A percentile compares a stretch with the other conserved stretches of the same genome.
Conservation (phyloP, 2,797 vertebrate genomes). For the Anolis apletophallus region DNA sequence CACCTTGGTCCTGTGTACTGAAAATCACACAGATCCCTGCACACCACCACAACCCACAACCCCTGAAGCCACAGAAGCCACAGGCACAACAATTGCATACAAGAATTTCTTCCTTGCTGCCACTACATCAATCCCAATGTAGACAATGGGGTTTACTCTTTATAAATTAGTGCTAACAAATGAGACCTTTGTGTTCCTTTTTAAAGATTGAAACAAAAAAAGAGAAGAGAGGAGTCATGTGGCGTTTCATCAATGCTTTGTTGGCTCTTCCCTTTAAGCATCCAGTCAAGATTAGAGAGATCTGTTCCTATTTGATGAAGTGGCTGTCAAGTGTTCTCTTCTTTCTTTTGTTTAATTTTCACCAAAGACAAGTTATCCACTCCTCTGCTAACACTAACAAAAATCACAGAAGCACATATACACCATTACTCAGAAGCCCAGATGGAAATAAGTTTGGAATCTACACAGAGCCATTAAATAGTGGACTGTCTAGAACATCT, state of each 20-base stretch:
- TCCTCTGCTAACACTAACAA: background rate
- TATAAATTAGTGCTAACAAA: background rate
- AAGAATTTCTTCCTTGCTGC: too few species aligned
- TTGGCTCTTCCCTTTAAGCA: background rate
- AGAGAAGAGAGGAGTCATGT: background rate
- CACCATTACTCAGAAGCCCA: background rate
- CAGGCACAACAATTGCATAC: too few species aligned
- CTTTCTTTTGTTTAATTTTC: background rate
- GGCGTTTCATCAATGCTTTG: background rate
- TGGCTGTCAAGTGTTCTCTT: background rate
- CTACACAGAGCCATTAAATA: background rate
- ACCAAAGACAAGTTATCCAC: background rate
- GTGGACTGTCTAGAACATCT: conserved; percentile 1
- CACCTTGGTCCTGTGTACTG: too few species aligned
- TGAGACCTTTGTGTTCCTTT: background rate
- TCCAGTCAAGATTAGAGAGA: too few species aligned
- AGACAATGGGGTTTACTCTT: background rate
- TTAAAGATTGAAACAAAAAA: background rate
- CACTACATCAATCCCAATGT: too few species aligned
- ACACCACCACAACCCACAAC: too few species aligned
- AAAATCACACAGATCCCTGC: too few species aligned
- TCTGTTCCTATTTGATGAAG: background rate
- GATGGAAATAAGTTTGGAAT: background rate
- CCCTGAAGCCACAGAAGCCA: too few species aligned
- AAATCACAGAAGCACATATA: too few species aligned